phyloP scores from a whole-genome alignment of 2,797 vertebrate genomes.

The Knipowitschia caucasica region DNA sequence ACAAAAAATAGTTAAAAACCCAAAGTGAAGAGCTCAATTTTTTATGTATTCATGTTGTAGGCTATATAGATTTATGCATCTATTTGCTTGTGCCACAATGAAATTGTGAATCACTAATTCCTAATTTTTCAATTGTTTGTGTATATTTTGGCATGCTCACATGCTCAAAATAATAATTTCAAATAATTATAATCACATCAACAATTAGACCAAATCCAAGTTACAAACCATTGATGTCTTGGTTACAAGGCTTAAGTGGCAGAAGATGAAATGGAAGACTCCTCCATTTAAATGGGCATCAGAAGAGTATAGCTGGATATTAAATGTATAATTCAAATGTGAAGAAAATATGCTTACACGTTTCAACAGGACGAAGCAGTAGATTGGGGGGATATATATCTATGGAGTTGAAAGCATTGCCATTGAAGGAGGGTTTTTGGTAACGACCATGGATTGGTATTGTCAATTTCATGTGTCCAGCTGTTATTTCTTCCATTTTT shows the following conservation, averaged over 20 bases:
- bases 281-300: not conserved
- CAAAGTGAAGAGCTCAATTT: no score
- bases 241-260: not conserved
- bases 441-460: constrained; percentile 89
- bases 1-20: no score
- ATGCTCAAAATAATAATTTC: not conserved
- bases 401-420: constrained; percentile 44
- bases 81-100: no score
- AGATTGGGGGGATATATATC: constrained; percentile 77
- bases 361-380: constrained; percentile 70
- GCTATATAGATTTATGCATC: no score
- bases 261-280: not conserved
- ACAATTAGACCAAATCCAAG: no score
- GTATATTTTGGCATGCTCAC: not conserved
- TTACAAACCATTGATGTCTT: not conserved
- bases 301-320: not conserved
- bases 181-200: no score
- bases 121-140: not conserved
- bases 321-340: not conserved
- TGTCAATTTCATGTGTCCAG: constrained; percentile 56
- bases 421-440: constrained; percentile 73
- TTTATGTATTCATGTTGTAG: no score
- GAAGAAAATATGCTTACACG: constrained; percentile 67
- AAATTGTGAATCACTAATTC: not conserved
- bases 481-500: constrained; percentile 42